These are phyloP conservation scores for Erinaceus europaeus DNA, from an alignment of 2,113 vertebrate species.

Conservation along the genomic window DNA sequence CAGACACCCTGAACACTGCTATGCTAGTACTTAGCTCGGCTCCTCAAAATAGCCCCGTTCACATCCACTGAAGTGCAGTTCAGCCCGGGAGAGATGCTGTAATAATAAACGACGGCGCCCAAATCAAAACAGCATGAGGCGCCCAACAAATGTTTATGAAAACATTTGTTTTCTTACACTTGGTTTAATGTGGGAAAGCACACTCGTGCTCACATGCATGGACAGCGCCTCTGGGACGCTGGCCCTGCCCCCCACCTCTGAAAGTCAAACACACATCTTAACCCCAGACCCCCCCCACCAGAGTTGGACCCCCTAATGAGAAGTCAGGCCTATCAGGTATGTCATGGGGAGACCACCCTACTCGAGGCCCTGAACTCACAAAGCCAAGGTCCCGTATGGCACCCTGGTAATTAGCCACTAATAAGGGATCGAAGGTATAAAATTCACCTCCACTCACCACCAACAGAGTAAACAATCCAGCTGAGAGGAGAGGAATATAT, in stretches of 20 bases:
- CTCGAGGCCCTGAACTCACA: slow-evolving; percentile 85
- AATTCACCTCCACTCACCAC: slow-evolving; percentile 86
- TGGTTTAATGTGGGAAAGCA: slow-evolving; percentile 73
- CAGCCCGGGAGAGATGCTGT: slow-evolving; percentile 46
- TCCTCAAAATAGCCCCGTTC: slow-evolving; percentile 51
- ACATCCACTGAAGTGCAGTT: slow-evolving; percentile 52
- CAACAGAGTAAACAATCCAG: slow-evolving; percentile 93
- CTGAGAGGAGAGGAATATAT: slow-evolving; percentile 86
- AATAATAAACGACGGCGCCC: slow-evolving; percentile 50
- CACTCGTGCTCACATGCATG: slow-evolving; percentile 66
- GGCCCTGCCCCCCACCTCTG: slow-evolving; percentile 65
- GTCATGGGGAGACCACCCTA: slow-evolving; percentile 92
- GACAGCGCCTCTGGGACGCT: slow-evolving; percentile 73
- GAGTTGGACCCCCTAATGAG: slow-evolving; percentile 77
- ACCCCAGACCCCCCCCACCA: slow-evolving; percentile 79
- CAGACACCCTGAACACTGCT: slow-evolving; percentile 13
- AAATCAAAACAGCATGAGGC: slow-evolving; percentile 51
- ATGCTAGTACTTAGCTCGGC: slow-evolving; percentile 43
- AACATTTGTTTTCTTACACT: slow-evolving; percentile 70
- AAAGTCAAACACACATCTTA: slow-evolving; percentile 81
- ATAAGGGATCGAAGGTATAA: slow-evolving; percentile 90
- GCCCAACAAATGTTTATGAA: slow-evolving; percentile 73
- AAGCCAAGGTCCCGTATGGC: slow-evolving; percentile 83
- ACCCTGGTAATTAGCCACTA: slow-evolving; percentile 91
- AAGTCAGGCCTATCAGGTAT: slow-evolving; percentile 86